These are phyloP conservation scores for Rachycentron canadum DNA, from an alignment of 2,797 vertebrate species.

Conservation along the genomic window DNA sequence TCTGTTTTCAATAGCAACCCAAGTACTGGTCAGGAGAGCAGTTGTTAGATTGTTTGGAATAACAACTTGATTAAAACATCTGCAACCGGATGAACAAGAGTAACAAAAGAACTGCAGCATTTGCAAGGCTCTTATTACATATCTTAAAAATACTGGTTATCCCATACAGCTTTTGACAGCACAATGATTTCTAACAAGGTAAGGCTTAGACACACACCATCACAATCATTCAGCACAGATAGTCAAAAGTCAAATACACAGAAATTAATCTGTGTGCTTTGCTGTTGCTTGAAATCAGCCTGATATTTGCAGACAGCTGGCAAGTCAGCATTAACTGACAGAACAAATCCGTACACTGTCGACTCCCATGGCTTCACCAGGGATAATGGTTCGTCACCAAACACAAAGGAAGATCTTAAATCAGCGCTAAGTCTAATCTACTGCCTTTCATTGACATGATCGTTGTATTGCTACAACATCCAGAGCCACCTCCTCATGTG, in stretches of 20 bases:
- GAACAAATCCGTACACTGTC: neutral
- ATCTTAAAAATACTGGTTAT: neutral
- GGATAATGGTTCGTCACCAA: neutral
- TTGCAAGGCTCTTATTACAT: neutral
- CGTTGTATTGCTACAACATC: neutral
- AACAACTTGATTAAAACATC: neutral
- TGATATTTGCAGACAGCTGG: neutral
- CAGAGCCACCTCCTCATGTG: neutral
- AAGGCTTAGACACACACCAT: neutral
- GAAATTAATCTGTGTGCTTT: neutral
- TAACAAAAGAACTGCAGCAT: neutral
- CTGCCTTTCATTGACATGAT: neutral
- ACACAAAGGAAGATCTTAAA: neutral
- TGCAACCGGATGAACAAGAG: neutral
- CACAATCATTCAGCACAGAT: neutral
- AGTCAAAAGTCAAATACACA: neutral
- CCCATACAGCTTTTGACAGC: neutral
- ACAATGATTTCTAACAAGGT: neutral
- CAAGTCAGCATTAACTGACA: neutral
- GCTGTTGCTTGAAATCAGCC: neutral
- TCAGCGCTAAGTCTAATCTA: neutral
- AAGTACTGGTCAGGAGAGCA: neutral
- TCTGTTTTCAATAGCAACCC: neutral
- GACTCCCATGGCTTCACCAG: neutral
- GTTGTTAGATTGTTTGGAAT: neutral